These are phyloP conservation scores for Cantharis lateralis DNA, from an alignment of 2,888 invertebrate genomes.

Conservation along the genomic window DNA sequence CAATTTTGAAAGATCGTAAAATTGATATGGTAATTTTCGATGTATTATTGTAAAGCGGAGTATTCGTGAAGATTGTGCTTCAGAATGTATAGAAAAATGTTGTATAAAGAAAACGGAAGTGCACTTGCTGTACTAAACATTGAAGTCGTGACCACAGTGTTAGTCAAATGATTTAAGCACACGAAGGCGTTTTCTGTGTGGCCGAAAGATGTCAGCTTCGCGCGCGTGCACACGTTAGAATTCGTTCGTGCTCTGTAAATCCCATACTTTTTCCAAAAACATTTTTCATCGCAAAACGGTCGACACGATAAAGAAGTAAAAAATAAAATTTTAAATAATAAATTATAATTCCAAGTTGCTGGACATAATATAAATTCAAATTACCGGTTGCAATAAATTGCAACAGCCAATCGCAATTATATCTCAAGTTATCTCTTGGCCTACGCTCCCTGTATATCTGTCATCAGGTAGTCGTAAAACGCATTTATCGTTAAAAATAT, in stretches of 20 bases:
- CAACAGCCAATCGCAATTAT: slow-evolving; percentile 38
- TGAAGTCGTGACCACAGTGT: slow-evolving; percentile 32
- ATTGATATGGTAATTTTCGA: not conserved
- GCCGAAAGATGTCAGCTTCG: slow-evolving; percentile 36
- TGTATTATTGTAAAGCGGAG: not conserved
- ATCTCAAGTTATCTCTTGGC: slow-evolving; percentile 30
- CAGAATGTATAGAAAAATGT: not conserved
- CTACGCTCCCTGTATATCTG: slow-evolving; percentile 39
- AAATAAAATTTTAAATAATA: slow-evolving; percentile 16
- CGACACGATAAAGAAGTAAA: not conserved
- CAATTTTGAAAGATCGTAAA: not conserved
- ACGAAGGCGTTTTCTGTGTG: slow-evolving; percentile 33
- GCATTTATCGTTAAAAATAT: slow-evolving; percentile 17
- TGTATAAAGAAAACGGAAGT: slow-evolving; percentile 10
- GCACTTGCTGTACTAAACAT: slow-evolving; percentile 18
- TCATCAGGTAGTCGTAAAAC: slow-evolving; percentile 32
- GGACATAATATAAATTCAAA: slow-evolving; percentile 40
- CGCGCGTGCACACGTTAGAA: slow-evolving; percentile 38
- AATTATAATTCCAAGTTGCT: slow-evolving; percentile 36
- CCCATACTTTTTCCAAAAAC: slow-evolving; percentile 13
- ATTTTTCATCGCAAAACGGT: not conserved
- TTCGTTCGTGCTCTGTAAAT: slow-evolving; percentile 36
- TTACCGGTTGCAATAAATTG: slow-evolving; percentile 44
- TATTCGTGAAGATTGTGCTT: not conserved
- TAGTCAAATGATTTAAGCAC: slow-evolving; percentile 34